Evolutionary conservation across 2,888 invertebrate genomes (phyloP).

Genomic region (Pterostichus niger): DNA sequence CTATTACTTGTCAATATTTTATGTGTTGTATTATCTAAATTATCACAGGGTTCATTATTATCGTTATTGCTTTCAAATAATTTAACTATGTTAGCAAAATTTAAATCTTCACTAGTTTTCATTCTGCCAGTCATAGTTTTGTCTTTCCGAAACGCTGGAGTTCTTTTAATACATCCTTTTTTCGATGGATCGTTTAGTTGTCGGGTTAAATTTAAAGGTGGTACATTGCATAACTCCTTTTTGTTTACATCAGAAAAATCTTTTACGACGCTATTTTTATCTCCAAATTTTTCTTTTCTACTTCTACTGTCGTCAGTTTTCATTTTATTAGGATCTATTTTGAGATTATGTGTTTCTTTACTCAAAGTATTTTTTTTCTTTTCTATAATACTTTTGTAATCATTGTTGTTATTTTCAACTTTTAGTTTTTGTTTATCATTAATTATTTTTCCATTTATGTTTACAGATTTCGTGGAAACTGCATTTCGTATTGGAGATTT

Average conservation of each 20-base stretch:
- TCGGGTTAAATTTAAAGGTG: slow-evolving; percentile 70
- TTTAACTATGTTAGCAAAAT: slow-evolving; percentile 61
- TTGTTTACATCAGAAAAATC: slow-evolving; percentile 58
- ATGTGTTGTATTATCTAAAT: slow-evolving; percentile 22
- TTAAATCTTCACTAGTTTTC: slow-evolving; percentile 33
- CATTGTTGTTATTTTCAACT: slow-evolving; percentile 71
- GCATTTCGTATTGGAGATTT: slow-evolving; percentile 28
- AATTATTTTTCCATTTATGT: slow-evolving; percentile 15
- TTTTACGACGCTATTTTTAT: slow-evolving; percentile 24
- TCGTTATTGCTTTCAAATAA: slow-evolving; percentile 60
- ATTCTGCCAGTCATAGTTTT: slow-evolving; percentile 68
- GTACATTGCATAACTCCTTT: slow-evolving; percentile 60
- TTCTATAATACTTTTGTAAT: slow-evolving; percentile 34
- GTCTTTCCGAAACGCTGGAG: slow-evolving; percentile 80
- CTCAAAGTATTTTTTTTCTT: neutral
- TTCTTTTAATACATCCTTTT: slow-evolving; percentile 78
- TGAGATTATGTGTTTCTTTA: slow-evolving; percentile 41
- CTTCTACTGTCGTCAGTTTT: slow-evolving; percentile 25
- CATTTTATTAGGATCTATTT: slow-evolving; percentile 63
- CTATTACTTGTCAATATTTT: slow-evolving; percentile 17
- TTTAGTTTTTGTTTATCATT: slow-evolving; percentile 52
- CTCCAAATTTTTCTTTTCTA: slow-evolving; percentile 32
- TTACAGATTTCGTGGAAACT: neutral
- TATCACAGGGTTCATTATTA: slow-evolving; percentile 44
- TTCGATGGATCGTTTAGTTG: slow-evolving; percentile 77